These are phyloP conservation scores for Dipodomys merriami DNA, from an alignment of 2,113 vertebrate species.

Conservation along the genomic window DNA sequence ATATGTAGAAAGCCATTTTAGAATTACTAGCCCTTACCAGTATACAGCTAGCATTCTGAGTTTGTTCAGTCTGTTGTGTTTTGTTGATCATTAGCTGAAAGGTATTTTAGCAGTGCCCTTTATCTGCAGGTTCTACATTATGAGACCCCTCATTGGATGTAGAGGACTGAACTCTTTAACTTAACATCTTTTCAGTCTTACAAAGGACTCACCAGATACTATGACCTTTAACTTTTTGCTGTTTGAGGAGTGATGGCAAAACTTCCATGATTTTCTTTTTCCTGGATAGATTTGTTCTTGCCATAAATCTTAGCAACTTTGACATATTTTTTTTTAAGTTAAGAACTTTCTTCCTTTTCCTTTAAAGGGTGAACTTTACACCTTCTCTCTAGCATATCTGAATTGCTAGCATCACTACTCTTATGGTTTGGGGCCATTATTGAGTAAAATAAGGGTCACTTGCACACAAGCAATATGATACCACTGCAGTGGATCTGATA, in stretches of 20 bases:
- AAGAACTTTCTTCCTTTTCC: not conserved
- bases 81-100: conserved; percentile 8
- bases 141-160: not conserved
- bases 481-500: not conserved
- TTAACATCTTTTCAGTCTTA: not conserved
- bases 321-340: not conserved
- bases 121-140: not conserved
- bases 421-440: not conserved
- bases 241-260: not conserved
- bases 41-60: not conserved
- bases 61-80: not conserved
- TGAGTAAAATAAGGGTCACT: not conserved
- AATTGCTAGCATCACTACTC: not conserved
- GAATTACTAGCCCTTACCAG: not conserved
- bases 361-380: not conserved
- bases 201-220: not conserved
- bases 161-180: not conserved
- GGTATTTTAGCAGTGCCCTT: not conserved
- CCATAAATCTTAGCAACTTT: not conserved
- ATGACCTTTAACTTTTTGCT: not conserved
- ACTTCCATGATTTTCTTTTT: not conserved
- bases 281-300: not conserved
- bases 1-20: not conserved
- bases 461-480: not conserved
- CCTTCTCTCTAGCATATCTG: not conserved